Conservation (phyloP, 2,797 vertebrate genomes). For the Avahi laniger region DNA sequence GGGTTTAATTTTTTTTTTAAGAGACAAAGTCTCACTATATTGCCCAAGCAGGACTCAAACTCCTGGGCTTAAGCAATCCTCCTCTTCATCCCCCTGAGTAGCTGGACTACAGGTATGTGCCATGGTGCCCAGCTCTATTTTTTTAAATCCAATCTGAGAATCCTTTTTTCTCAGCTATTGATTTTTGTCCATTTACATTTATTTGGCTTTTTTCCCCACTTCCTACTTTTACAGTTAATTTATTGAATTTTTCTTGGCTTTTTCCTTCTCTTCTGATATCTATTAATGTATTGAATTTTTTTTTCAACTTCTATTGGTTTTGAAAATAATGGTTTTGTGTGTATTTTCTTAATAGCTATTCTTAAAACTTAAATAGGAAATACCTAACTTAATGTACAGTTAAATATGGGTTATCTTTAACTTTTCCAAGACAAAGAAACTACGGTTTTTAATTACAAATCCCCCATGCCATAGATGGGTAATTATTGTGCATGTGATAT, state of each 20-base stretch:
- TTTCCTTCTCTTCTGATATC: background rate
- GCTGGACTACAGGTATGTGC: background rate
- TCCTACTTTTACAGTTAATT: background rate
- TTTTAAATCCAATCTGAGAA: background rate
- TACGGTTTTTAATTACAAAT: background rate
- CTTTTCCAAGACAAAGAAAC: background rate
- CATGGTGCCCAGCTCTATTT: background rate
- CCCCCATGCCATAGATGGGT: fast-evolving
- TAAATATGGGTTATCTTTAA: background rate
- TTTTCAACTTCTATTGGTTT: background rate
- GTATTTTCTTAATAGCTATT: background rate
- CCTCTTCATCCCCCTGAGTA: background rate
- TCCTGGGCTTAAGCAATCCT: background rate
- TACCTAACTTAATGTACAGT: background rate
- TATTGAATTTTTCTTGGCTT: background rate
- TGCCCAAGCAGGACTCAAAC: background rate
- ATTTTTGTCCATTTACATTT: background rate
- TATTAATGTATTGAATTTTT: background rate
- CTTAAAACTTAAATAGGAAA: background rate
- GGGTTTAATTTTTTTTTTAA: background rate
- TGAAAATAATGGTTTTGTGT: background rate
- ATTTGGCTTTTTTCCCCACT: background rate
- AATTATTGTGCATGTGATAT: background rate
- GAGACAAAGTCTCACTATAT: background rate
- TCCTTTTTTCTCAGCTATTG: background rate